A percentile compares a stretch with the other conserved stretches of the same genome.
Evolutionary conservation across 2,113 vertebrate genomes (phyloP).

Genomic region (Columbina picui): DNA sequence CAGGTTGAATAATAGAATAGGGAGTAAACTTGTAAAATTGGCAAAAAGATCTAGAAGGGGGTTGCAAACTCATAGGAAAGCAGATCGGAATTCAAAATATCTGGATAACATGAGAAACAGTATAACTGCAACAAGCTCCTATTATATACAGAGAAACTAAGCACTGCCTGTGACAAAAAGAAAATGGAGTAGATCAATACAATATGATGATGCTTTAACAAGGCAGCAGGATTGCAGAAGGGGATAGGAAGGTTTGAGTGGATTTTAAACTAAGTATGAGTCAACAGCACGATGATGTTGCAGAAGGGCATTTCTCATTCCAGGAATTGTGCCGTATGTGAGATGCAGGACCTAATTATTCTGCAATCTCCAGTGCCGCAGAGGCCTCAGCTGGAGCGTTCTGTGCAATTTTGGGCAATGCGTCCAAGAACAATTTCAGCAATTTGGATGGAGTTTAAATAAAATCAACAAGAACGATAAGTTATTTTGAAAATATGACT

Average conservation of each 20-base stretch:
- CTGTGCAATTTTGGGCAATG: slow-evolving; percentile 11
- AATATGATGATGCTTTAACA: background rate
- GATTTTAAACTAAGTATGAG: slow-evolving; percentile 12
- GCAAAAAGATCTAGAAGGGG: background rate
- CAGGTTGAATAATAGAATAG: background rate
- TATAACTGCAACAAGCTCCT: background rate
- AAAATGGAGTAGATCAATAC: background rate
- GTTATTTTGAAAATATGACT: background rate
- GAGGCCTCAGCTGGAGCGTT: slow-evolving; percentile 34
- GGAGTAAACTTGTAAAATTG: background rate
- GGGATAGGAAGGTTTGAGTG: background rate
- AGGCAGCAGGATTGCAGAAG: background rate
- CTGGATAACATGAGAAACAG: background rate
- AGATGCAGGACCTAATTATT: slow-evolving; percentile 33
- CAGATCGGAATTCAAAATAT: background rate
- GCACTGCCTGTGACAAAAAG: background rate
- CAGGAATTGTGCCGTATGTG: background rate
- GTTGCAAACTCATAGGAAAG: background rate
- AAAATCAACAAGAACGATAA: slow-evolving; percentile 13
- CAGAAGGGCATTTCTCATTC: slow-evolving; percentile 27
- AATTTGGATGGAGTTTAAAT: slow-evolving; percentile 29
- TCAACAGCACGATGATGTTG: background rate
- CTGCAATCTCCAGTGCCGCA: background rate
- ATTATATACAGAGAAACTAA: background rate
- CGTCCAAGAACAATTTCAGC: slow-evolving; percentile 22